Evolutionary conservation across 2,797 vertebrate species (phyloP).

Genomic region (Falco peregrinus): DNA sequence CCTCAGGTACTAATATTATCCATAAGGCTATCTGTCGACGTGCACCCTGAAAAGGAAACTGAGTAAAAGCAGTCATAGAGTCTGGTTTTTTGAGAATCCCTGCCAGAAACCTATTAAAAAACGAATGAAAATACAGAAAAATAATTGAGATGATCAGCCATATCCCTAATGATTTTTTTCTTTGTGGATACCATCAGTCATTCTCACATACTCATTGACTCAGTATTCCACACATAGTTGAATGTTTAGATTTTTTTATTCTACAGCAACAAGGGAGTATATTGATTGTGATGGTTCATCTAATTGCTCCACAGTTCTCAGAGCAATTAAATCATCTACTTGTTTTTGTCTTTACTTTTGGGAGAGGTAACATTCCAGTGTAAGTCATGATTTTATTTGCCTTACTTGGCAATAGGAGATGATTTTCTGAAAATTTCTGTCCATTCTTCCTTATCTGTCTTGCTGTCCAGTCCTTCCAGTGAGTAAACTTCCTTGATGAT

Average conservation of each 20-base stretch:
- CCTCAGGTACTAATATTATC: not conserved
- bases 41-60: not conserved
- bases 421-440: not conserved
- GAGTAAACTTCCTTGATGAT: not conserved
- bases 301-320: not conserved
- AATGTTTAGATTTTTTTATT: not conserved
- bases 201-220: not conserved
- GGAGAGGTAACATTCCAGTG: not conserved
- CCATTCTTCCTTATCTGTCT: not conserved
- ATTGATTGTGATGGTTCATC: not conserved
- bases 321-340: not conserved
- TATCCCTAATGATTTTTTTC: not conserved
- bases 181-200: not conserved
- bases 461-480: not conserved
- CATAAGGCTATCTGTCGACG: not conserved
- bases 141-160: not conserved
- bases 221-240: fast-evolving
- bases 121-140: not conserved
- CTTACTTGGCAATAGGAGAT: not conserved
- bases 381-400: not conserved
- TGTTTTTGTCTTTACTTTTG: not conserved
- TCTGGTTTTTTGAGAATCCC: not conserved
- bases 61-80: not conserved
- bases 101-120: not conserved
- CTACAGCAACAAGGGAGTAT: not conserved